Evolutionary conservation across 2,797 vertebrate species (phyloP), one percentile per base, ranked within the genome.

Genomic region (Coregonus suidteri): DNA sequence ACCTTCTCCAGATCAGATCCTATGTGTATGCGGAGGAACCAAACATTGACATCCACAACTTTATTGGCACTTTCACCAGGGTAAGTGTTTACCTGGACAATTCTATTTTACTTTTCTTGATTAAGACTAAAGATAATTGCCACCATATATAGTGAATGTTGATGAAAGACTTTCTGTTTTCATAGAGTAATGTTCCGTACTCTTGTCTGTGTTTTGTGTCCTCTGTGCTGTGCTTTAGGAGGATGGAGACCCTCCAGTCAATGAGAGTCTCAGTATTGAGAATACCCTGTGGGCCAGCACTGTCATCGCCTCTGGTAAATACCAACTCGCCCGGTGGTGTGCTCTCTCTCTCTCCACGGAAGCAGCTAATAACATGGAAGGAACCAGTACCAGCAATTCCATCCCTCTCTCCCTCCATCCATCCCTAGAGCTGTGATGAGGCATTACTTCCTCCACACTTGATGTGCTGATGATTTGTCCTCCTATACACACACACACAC

Each of bases 271-370:
- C 85, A 98, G 98, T 88, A 98, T 99, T 11, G 98, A 99, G 90
- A 99, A 99, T 91, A 97, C 98, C 0, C 93, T 99, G 11, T 99
- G 98, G 98, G 98, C 98, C 31, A 98, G 98, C 94, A 99, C 97
- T 0, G 97, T 99, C 74, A 93, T 99, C 6, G 98, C 98, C n/a
- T 99, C 98, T 80, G 98, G 98, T 99, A 93, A 94, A 78, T 83
- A 72, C 68, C 76, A 68, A 72, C 65, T 65, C 25, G 16, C 52
- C 16, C 59, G 54, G 25, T 14, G 4, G 20, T 18, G 4, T 9
- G 6, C 66, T 54, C 18, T 31, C 51, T 69, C 31, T 34, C 13
- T 34, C 66, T 70, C 52, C 20, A 47, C 73, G 47, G 34, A 59
- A 73, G 41, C 51, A 35, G 74, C 52, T 73, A 34, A 76, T 68